Evolutionary conservation across 2,113 vertebrate species (phyloP), one percentile per base, ranked within the genome.

Genomic region (Fregata magnificens): DNA sequence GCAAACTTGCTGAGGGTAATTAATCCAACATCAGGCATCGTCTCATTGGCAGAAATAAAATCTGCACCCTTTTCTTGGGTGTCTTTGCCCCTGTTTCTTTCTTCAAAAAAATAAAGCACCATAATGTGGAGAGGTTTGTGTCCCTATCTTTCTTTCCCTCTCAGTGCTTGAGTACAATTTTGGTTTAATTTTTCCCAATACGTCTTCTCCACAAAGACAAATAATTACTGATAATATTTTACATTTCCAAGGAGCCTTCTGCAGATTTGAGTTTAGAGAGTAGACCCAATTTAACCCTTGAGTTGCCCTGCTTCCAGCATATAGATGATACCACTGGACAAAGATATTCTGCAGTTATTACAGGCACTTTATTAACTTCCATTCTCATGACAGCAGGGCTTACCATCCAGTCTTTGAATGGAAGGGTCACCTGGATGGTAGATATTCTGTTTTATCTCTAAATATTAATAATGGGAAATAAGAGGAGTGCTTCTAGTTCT

Each of bases 21-120:
- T 87, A 91, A 90, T 84, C 52, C 58, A 87, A 25, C 38, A 26
- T 71, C 45, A 19, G 31, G 26, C 49, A 69, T 55, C 6, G 36
- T 17, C 34, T 84, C 9, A 63, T 16, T 40, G 29, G 42, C 29
- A 94, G 50, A 70, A 55, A 74, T n/a, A 9, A 70, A 81, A 36
- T 26, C 55, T 53, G 10, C 18, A n/a, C 12, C 5, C 93, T 87
- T 40, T 63, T 9, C 59, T 55, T 65, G 24, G 29, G 4, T 72
- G 42, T n/a, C 25, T 66, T 86, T 58, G 14, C 4, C 19, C 36
- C 40, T 2, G 0, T 62, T 90, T 76, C 15, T 53, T 72, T 45
- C 61, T 71, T 45, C 1, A 52, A 45, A 84, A 42, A 74, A 26
- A 13, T 0, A 11, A 56, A 66, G 2, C 16, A 61, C 16, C 0